Conservation (phyloP, 2,888 invertebrate species). For the Acleris laterana region DNA sequence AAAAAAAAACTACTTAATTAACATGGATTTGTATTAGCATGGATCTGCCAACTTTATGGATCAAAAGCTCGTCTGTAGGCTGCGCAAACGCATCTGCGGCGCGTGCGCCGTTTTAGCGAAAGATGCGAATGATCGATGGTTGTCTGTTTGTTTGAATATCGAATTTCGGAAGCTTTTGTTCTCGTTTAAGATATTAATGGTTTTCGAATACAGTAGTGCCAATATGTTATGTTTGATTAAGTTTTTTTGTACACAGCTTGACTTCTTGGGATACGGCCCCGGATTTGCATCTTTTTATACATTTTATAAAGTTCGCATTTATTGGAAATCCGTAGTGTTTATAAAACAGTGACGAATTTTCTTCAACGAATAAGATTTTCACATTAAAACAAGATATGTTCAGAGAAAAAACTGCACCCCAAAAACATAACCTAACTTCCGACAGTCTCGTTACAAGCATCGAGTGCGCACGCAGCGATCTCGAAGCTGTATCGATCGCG, state of each 20-base stretch:
- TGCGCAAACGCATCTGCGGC: slow-evolving; percentile 66
- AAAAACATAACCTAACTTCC: slow-evolving; percentile 5
- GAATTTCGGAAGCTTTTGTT: slow-evolving; percentile 25
- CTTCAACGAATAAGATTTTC: too few relatives aligned
- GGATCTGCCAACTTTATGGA: not conserved
- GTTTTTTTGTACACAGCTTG: slow-evolving; percentile 21
- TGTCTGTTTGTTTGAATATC: slow-evolving; percentile 27
- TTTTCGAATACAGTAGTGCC: slow-evolving; percentile 34
- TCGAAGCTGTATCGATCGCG: slow-evolving; percentile 32
- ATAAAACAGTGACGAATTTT: too few relatives aligned
- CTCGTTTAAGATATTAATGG: slow-evolving; percentile 12
- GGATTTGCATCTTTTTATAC: not conserved
- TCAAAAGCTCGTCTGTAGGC: slow-evolving; percentile 41
- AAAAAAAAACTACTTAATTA: not conserved
- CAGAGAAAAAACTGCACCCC: not conserved
- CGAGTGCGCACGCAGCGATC: slow-evolving; percentile 3
- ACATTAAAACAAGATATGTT: too few relatives aligned
- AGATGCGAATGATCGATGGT: slow-evolving; percentile 66
- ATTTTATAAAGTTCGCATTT: too few relatives aligned
- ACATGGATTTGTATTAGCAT: not conserved
- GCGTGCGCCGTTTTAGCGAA: slow-evolving; percentile 57
- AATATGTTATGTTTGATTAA: slow-evolving; percentile 27
- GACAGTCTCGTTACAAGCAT: not conserved
- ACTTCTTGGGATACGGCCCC: too few relatives aligned
- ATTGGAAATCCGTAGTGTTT: too few relatives aligned